These are phyloP conservation scores for Antennarius striatus DNA, from an alignment of 2,113 vertebrate genomes.

Conservation along the genomic window DNA sequence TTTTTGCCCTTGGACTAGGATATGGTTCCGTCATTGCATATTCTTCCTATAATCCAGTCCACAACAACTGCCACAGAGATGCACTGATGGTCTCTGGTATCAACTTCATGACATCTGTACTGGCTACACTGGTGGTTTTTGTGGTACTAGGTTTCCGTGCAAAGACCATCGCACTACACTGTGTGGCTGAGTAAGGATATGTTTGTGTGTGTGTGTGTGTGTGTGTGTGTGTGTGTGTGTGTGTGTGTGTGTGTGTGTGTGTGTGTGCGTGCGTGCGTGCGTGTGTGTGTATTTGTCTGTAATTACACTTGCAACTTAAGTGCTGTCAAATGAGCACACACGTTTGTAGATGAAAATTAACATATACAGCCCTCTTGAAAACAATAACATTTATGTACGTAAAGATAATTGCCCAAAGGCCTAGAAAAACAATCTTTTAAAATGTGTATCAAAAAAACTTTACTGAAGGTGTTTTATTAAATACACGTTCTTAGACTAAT, in stretches of 20 bases:
- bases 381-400: no score
- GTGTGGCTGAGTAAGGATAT: constrained; percentile 87
- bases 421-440: no score
- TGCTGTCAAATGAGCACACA: no score
- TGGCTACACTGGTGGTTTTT: constrained; percentile 96
- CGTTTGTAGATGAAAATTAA: no score
- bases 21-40: constrained; percentile 97
- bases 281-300: constrained; percentile 3
- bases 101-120: constrained; percentile 96
- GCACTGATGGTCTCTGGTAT: constrained; percentile 93
- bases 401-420: no score
- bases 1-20: constrained; percentile 97
- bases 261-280: constrained; percentile 11
- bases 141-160: constrained; percentile 96
- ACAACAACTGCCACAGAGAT: constrained; percentile 98
- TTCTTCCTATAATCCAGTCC: constrained; percentile 96
- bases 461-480: no score
- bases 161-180: constrained; percentile 91
- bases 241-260: constrained; percentile 2
- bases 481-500: no score
- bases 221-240: constrained; percentile 7
- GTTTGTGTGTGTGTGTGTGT: constrained; percentile 5
- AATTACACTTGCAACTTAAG: no score
- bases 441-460: no score
- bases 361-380: no score